A percentile compares a stretch with the other conserved stretches of the same genome.
phyloP scores from a whole-genome alignment of 2,797 vertebrate species.

The Dendrocincla fuliginosa region DNA sequence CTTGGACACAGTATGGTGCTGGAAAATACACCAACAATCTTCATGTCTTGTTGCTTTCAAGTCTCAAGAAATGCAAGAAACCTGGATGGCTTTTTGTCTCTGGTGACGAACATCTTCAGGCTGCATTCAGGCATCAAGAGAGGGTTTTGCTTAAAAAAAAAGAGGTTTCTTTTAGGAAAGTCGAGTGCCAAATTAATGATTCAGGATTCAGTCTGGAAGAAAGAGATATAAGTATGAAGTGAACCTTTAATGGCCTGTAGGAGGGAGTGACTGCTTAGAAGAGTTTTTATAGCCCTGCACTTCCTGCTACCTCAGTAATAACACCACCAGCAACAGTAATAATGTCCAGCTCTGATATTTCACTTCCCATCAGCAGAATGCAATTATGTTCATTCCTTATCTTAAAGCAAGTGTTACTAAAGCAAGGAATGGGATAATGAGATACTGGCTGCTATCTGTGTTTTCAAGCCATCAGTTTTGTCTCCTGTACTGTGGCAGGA shows the following conservation, averaged over 20 bases:
- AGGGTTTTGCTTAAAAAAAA: background rate
- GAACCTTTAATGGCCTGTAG: slow-evolving; percentile 36
- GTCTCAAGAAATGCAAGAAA: background rate
- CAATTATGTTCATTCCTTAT: slow-evolving; percentile 15
- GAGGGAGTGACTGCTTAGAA: slow-evolving; percentile 10
- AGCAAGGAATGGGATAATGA: background rate
- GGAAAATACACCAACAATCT: background rate
- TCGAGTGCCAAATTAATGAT: slow-evolving; percentile 46
- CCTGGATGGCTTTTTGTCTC: background rate
- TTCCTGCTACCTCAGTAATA: slow-evolving; percentile 37
- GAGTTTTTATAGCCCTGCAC: slow-evolving; percentile 21
- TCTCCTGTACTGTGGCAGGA: background rate
- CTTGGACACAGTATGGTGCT: background rate
- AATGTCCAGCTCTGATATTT: background rate
- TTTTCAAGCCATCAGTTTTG: background rate
- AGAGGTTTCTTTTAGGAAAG: slow-evolving; percentile 15
- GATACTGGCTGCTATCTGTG: background rate
- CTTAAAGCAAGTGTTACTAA: background rate
- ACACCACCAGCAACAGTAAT: slow-evolving; percentile 17
- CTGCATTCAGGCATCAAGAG: background rate
- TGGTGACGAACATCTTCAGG: slow-evolving; percentile 13
- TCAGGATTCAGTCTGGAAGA: slow-evolving; percentile 4
- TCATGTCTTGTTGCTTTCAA: background rate
- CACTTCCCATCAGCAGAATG: slow-evolving; percentile 21
- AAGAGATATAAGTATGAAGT: slow-evolving; percentile 14